Conservation (phyloP, 2,888 invertebrate genomes). For the Mayetiola destructor region DNA sequence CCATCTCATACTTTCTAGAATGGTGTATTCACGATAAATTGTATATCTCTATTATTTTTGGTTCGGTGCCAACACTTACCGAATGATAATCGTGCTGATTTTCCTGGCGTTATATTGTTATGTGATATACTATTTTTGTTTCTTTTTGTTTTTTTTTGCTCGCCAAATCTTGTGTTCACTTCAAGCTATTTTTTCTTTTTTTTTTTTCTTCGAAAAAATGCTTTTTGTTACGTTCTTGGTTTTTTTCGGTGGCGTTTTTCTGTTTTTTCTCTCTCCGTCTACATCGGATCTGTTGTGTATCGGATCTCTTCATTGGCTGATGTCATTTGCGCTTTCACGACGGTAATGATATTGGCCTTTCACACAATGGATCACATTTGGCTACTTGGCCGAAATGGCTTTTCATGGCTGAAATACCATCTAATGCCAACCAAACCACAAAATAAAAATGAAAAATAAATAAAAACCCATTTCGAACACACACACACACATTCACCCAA, state of each 20-base stretch:
- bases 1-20: too few species aligned
- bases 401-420: too few species aligned
- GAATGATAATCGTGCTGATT: slow-evolving; percentile 7
- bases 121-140: too few species aligned
- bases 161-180: background rate
- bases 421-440: too few species aligned
- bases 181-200: background rate
- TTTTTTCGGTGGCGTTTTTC: background rate
- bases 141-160: background rate
- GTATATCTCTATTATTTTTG: background rate
- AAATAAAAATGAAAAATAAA: too few species aligned
- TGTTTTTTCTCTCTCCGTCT: background rate
- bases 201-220: background rate
- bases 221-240: background rate
- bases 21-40: too few species aligned
- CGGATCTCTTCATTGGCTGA: background rate
- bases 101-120: too few species aligned
- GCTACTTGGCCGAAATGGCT: too few species aligned
- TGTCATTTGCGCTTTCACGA: background rate
- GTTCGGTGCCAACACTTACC: slow-evolving; percentile 9
- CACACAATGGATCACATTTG: too few species aligned
- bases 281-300: background rate
- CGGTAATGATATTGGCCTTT: slow-evolving; percentile 9
- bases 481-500: too few species aligned
- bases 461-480: slow-evolving; percentile 8